These are phyloP conservation scores for Haplochromis burtoni DNA, from an alignment of 2,113 vertebrate species.

Conservation along the genomic window DNA sequence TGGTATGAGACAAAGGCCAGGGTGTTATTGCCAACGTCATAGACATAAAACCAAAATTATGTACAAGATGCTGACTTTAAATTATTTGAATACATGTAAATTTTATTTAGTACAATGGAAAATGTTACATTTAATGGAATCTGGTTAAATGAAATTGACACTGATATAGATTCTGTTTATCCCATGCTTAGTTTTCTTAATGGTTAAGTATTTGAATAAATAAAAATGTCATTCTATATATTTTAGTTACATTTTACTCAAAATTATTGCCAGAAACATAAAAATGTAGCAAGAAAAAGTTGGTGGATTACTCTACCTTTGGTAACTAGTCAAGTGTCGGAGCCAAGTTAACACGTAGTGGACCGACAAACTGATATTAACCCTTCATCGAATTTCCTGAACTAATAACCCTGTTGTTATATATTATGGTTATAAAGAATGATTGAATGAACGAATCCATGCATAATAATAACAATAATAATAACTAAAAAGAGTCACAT, in stretches of 20 bases:
- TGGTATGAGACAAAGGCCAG: background rate
- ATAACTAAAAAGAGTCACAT: background rate
- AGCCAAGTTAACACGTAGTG: background rate
- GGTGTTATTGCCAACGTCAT: background rate
- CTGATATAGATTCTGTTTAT: background rate
- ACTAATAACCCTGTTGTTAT: background rate
- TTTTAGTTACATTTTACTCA: background rate
- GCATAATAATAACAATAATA: background rate
- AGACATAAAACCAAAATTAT: background rate
- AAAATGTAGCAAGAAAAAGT: background rate
- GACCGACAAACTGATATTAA: background rate
- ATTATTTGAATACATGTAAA: background rate
- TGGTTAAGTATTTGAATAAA: background rate
- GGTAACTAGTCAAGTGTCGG: background rate
- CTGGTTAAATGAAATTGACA: background rate
- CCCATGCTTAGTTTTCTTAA: background rate
- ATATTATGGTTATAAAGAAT: background rate
- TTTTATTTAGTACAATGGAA: background rate
- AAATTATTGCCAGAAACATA: background rate
- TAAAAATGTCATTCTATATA: background rate
- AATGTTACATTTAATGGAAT: background rate
- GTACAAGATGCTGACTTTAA: background rate
- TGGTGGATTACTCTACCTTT: background rate
- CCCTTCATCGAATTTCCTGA: background rate
- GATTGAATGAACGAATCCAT: background rate